phyloP scores from a whole-genome alignment of 2,797 vertebrate genomes.

The Tamandua tetradactyla region DNA sequence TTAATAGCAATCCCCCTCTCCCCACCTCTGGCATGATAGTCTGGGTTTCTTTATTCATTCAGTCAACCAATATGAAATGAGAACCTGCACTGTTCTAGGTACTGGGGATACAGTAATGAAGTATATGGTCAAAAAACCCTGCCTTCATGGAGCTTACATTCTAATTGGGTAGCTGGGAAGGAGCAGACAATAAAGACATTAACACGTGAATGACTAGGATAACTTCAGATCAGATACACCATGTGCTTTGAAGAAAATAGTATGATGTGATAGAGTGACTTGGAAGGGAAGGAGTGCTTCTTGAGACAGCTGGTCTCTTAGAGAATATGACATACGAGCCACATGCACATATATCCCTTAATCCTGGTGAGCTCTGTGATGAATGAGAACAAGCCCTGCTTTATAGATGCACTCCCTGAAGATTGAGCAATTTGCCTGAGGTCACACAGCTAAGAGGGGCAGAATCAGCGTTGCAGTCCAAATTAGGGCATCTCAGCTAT shows the following conservation, averaged over 20 bases:
- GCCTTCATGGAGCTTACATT: background rate
- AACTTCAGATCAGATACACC: background rate
- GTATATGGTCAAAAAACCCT: background rate
- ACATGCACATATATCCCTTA: background rate
- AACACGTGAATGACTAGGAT: background rate
- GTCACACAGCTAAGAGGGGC: background rate
- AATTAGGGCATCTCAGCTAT: background rate
- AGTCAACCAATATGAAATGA: background rate
- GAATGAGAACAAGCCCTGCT: no score
- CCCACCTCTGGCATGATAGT: background rate
- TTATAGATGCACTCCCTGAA: background rate
- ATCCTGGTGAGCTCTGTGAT: background rate
- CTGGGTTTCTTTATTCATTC: background rate
- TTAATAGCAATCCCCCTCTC: background rate
- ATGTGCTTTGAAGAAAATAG: background rate
- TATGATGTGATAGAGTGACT: background rate
- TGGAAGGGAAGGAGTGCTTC: background rate
- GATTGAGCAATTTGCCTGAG: background rate
- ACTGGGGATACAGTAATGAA: no score
- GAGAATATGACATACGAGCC: background rate
- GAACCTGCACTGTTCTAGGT: background rate
- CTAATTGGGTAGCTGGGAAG: background rate
- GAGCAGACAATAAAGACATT: background rate
- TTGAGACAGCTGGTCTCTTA: background rate
- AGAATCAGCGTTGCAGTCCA: background rate